Conservation (phyloP, 2,113 vertebrate genomes). For the Burhinus bistriatus region DNA sequence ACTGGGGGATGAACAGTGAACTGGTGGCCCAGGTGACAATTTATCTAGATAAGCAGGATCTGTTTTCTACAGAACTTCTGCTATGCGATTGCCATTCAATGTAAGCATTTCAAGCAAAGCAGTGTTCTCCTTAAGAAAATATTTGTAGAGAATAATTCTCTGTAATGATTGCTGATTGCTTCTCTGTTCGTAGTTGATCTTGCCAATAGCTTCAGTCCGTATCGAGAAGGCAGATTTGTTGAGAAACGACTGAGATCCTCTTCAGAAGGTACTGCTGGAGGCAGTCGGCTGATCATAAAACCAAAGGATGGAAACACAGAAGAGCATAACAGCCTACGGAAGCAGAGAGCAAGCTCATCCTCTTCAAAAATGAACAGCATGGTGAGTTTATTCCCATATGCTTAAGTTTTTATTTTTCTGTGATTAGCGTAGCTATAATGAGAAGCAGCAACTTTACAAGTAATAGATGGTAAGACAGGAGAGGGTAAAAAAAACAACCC, state of each 20-base stretch:
- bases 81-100: accelerated
- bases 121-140: neutral
- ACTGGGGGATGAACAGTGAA: neutral
- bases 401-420: accelerated
- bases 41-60: accelerated
- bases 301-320: slow-evolving; percentile 81
- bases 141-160: neutral
- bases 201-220: slow-evolving; percentile 83
- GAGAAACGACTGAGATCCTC: slow-evolving; percentile 91
- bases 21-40: neutral
- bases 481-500: neutral
- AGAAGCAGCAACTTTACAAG: neutral
- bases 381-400: slow-evolving; percentile 75
- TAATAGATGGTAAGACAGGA: neutral
- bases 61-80: neutral
- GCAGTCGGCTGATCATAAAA: slow-evolving; percentile 83
- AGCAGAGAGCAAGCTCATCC: slow-evolving; percentile 88
- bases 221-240: slow-evolving; percentile 85
- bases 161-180: neutral
- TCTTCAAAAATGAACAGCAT: slow-evolving; percentile 97
- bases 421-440: neutral
- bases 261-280: slow-evolving; percentile 93
- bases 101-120: neutral
- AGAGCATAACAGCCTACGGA: slow-evolving; percentile 80
- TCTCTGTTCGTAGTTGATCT: slow-evolving; percentile 61